phyloP scores from a whole-genome alignment of 1,140 invertebrate species.

The Lysiphlebus fabarum region DNA sequence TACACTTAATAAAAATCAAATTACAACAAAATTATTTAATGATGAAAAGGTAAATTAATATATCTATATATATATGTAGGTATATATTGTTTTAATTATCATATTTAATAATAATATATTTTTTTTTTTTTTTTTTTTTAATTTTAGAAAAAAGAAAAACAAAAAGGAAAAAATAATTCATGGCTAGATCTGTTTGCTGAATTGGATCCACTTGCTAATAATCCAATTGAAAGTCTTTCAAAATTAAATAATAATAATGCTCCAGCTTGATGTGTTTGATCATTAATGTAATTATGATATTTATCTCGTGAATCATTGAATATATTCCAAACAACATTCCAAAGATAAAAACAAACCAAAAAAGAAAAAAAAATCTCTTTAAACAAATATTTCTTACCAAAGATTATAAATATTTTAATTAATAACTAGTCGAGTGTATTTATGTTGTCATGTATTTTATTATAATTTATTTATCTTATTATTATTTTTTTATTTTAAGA shows the following conservation, averaged over 20 bases:
- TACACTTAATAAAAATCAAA: slow-evolving; percentile 20
- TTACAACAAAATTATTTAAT: background rate
- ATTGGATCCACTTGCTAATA: slow-evolving; percentile 85
- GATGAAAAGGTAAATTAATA: slow-evolving; percentile 20
- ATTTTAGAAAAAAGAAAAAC: slow-evolving; percentile 25
- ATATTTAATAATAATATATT: background rate
- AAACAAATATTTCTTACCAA: slow-evolving; percentile 27
- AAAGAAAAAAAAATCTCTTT: too few species aligned
- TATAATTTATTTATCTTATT: background rate
- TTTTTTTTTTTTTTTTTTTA: slow-evolving; percentile 2
- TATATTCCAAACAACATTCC: slow-evolving; percentile 21
- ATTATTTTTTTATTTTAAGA: background rate
- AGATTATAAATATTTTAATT: slow-evolving; percentile 18
- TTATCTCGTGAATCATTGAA: background rate
- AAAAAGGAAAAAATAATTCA: slow-evolving; percentile 43
- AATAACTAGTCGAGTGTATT: slow-evolving; percentile 12
- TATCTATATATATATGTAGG: too few species aligned
- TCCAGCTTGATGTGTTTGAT: slow-evolving; percentile 37
- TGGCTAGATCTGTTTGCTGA: slow-evolving; percentile 94
- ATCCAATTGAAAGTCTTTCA: slow-evolving; percentile 42
- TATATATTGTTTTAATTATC: slow-evolving; percentile 2
- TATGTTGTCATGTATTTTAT: slow-evolving; percentile 15
- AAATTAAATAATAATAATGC: slow-evolving; percentile 39
- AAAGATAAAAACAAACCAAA: slow-evolving; percentile 2
- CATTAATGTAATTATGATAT: background rate